Conservation (phyloP, 2,113 vertebrate species). For the Petrocephalus microphthalmus region DNA sequence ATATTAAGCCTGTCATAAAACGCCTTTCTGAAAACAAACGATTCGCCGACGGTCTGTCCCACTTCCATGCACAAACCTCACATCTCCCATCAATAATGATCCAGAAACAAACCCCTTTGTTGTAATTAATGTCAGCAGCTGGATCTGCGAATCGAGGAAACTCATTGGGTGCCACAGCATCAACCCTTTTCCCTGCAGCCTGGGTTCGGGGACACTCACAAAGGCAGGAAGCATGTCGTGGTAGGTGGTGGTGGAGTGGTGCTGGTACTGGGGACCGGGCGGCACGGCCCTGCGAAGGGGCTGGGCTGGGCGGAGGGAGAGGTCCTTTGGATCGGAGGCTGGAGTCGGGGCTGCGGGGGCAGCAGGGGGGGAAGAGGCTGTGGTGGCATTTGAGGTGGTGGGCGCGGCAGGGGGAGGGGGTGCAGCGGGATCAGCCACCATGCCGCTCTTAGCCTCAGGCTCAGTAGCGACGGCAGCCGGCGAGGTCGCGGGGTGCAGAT, state of each 20-base stretch:
- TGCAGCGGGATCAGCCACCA: constrained; percentile 69
- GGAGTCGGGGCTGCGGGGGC: constrained; percentile 41
- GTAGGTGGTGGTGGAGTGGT: constrained; percentile 86
- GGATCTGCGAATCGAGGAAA: not conserved
- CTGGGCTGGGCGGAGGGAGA: constrained; percentile 81
- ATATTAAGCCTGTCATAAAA: not conserved
- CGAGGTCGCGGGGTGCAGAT: constrained; percentile 78
- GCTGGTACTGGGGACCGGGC: constrained; percentile 78
- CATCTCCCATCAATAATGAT: not conserved
- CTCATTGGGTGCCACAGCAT: not conserved
- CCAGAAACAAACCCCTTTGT: not conserved
- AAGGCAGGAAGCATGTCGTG: constrained; percentile 98
- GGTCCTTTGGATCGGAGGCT: constrained; percentile 75
- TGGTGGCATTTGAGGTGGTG: constrained; percentile 25
- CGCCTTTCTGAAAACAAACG: not conserved
- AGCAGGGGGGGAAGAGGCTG: constrained; percentile 28
- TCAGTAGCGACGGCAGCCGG: constrained; percentile 78
- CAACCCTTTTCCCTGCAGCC: not conserved
- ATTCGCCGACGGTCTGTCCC: not conserved
- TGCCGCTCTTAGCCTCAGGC: constrained; percentile 74
- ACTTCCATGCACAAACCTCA: not conserved
- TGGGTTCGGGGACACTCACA: constrained; percentile 63
- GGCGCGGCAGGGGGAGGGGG: constrained; percentile 61
- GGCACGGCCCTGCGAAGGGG: constrained; percentile 73
- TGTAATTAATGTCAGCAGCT: not conserved